Evolutionary conservation across 2,797 vertebrate genomes (phyloP).

Genomic region (Sphenopsis melanotis): DNA sequence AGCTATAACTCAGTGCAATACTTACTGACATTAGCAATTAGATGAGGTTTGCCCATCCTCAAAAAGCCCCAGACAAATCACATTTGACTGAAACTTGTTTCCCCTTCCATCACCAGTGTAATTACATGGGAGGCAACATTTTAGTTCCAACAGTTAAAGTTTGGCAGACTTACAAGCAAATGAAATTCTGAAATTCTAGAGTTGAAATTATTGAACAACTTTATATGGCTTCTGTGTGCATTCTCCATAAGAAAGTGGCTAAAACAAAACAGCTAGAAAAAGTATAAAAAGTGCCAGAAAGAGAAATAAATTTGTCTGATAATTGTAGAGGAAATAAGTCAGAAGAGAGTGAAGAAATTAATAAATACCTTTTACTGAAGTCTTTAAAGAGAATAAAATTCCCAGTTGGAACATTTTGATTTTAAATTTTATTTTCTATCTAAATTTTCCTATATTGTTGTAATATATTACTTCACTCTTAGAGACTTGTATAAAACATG

Average conservation of each 20-base stretch:
- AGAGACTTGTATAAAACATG: not conserved
- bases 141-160: not conserved
- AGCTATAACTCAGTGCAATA: not conserved
- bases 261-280: not conserved
- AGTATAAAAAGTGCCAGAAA: not conserved
- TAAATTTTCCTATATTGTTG: not conserved
- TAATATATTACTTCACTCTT: not conserved
- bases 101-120: not conserved
- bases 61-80: not conserved
- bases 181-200: not conserved
- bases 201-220: not conserved
- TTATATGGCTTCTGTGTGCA: not conserved
- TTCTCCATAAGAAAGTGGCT: not conserved
- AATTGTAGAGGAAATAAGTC: not conserved
- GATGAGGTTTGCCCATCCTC: not conserved
- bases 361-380: not conserved
- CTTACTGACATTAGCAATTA: not conserved
- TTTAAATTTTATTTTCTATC: not conserved
- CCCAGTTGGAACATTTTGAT: not conserved
- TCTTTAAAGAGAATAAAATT: not conserved
- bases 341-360: not conserved
- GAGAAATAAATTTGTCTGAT: not conserved
- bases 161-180: not conserved
- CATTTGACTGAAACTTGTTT: not conserved
- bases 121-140: not conserved